These are phyloP conservation scores for Halcyon leucocephala DNA, from an alignment of 2,797 vertebrate species.

Conservation along the genomic window DNA sequence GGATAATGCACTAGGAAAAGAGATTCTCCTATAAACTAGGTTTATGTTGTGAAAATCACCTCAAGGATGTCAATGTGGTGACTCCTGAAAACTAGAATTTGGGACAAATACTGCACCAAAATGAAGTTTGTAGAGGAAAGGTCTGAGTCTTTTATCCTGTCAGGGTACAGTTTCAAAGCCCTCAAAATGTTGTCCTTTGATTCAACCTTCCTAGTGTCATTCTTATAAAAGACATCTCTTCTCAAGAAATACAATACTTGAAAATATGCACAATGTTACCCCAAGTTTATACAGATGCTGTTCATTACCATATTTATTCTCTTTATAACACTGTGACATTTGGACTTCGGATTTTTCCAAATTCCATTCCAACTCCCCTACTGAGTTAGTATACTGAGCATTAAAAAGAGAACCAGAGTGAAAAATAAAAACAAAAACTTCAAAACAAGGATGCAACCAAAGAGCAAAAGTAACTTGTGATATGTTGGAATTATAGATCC, in stretches of 20 bases:
- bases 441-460: not conserved
- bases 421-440: not conserved
- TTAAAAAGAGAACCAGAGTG: not conserved
- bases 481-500: not conserved
- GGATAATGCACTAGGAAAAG: not conserved
- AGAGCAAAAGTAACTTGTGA: not conserved
- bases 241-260: not conserved
- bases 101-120: not conserved
- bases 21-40: not conserved
- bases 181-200: not conserved
- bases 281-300: slow-evolving; percentile 19
- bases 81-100: not conserved
- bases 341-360: slow-evolving; percentile 26
- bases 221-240: not conserved
- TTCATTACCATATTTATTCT: slow-evolving; percentile 16
- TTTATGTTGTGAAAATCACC: not conserved
- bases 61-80: not conserved
- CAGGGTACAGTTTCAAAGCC: not conserved
- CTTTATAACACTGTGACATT: not conserved
- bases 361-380: slow-evolving; percentile 9
- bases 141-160: not conserved
- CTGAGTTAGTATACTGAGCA: not conserved
- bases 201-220: not conserved
- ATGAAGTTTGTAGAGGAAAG: not conserved
- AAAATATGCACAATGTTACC: not conserved